Conservation (phyloP, 2,888 invertebrate genomes). For the Diploptera punctata region DNA sequence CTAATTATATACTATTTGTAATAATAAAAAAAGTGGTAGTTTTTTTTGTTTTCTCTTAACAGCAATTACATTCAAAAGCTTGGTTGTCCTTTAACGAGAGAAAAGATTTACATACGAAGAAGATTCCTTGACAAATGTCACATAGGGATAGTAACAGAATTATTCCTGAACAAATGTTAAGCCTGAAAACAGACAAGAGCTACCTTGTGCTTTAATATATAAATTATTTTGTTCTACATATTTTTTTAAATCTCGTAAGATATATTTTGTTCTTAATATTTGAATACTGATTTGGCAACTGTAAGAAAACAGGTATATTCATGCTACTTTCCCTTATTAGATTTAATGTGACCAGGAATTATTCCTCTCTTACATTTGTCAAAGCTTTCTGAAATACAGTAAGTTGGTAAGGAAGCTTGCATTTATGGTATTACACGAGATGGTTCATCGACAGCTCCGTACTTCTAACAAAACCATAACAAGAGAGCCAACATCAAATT, state of each 20-base stretch:
- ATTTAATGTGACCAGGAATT: background rate
- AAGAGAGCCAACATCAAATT: conserved; percentile 26
- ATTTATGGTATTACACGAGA: conserved; percentile 9
- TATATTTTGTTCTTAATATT: conserved; percentile 1
- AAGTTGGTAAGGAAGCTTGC: conserved; percentile 25
- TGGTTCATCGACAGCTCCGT: conserved; percentile 15
- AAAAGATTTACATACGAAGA: conserved; percentile 32
- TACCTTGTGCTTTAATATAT: background rate
- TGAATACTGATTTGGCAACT: conserved; percentile 7
- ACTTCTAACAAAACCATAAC: conserved; percentile 1
- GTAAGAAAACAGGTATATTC: background rate
- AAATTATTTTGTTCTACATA: background rate
- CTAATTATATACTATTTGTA: conserved; percentile 37
- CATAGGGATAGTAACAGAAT: conserved; percentile 13
- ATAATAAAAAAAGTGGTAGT: conserved; percentile 25
- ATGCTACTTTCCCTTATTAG: background rate
- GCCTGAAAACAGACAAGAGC: background rate
- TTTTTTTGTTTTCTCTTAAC: conserved; percentile 30
- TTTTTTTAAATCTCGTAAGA: background rate
- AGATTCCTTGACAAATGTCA: conserved; percentile 22
- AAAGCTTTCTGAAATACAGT: conserved; percentile 28
- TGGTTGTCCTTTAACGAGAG: conserved; percentile 26
- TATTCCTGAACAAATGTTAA: background rate
- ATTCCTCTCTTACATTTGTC: conserved; percentile 13
- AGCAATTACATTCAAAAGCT: conserved; percentile 38